A percentile compares a stretch with the other conserved stretches of the same genome.
Evolutionary conservation across 2,113 vertebrate species (phyloP).

Genomic region (Fulmarus glacialis): DNA sequence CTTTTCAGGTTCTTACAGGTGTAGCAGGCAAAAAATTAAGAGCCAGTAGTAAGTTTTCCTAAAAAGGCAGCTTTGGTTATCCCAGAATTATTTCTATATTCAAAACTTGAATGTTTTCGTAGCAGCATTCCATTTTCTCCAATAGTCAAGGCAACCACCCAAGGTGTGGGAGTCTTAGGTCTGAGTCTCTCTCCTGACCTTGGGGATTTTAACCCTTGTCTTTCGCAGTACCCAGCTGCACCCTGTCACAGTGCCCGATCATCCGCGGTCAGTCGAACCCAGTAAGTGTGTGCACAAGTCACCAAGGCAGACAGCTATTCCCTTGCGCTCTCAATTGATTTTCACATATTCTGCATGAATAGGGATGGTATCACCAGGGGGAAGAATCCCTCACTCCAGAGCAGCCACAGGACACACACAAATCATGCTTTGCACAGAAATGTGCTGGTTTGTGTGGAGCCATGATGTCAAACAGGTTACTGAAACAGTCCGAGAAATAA

Average conservation of each 20-base stretch:
- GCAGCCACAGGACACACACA: background rate
- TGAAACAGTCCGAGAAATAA: background rate
- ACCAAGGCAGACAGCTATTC: background rate
- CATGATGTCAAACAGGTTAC: background rate
- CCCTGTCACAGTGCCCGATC: background rate
- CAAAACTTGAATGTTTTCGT: background rate
- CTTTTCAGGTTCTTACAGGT: background rate
- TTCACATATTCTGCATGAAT: background rate
- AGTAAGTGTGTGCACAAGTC: background rate
- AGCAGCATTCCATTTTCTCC: background rate
- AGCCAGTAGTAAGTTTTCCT: background rate
- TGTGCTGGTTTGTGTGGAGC: background rate
- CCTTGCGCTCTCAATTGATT: background rate
- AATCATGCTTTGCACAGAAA: background rate
- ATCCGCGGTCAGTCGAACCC: background rate
- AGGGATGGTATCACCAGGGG: rapidly evolving
- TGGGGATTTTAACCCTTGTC: background rate
- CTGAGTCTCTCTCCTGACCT: background rate
- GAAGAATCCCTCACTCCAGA: background rate
- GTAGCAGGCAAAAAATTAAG: background rate
- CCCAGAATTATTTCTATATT: background rate
- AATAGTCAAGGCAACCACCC: background rate
- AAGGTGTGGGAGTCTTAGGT: background rate
- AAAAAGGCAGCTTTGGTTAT: background rate
- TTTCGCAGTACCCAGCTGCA: background rate